Evolutionary conservation across 2,113 vertebrate species (phyloP).

Genomic region (Macquaria australasica): DNA sequence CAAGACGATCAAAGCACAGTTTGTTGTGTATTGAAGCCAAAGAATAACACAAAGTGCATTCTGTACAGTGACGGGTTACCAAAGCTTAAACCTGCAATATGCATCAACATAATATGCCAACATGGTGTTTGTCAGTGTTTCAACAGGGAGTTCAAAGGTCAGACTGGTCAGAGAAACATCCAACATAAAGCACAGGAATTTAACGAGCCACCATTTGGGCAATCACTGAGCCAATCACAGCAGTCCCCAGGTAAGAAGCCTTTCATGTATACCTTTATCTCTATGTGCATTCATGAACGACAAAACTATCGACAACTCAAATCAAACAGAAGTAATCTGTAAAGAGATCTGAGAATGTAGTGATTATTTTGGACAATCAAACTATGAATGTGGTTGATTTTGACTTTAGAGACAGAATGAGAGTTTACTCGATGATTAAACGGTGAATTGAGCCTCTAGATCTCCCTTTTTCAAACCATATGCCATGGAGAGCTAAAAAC

Average conservation of each 20-base stretch:
- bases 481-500: no score
- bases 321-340: not conserved
- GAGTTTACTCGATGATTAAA: not conserved
- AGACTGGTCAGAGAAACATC: not conserved
- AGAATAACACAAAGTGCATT: no score
- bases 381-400: not conserved
- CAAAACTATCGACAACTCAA: not conserved
- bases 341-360: not conserved
- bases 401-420: not conserved
- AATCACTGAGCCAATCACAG: constrained; percentile 21
- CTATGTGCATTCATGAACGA: not conserved
- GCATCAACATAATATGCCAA: not conserved
- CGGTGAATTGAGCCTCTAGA: not conserved
- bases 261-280: not conserved
- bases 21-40: no score
- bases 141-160: constrained; percentile 63
- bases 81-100: no score
- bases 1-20: no score
- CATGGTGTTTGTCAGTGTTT: constrained; percentile 68
- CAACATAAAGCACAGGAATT: not conserved
- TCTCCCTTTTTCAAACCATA: no score
- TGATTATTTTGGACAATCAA: not conserved
- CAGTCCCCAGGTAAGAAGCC: constrained; percentile 58
- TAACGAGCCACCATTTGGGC: not conserved
- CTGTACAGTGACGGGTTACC: no score